These are phyloP conservation scores for Zaprionus nigranus DNA, from an alignment of 1,140 invertebrate species.

Conservation along the genomic window DNA sequence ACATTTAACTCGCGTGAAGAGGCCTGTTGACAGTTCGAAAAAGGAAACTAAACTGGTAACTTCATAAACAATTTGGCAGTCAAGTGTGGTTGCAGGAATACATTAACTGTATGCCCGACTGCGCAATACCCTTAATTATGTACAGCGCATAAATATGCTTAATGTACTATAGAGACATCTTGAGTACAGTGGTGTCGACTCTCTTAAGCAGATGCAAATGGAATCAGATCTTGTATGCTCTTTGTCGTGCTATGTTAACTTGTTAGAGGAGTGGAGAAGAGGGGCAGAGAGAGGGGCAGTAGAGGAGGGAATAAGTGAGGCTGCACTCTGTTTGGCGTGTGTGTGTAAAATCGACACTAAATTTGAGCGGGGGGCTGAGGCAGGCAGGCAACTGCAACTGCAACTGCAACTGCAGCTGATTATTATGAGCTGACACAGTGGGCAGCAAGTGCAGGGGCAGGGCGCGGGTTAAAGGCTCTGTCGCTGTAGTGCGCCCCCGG, in stretches of 20 bases:
- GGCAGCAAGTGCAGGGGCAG: background rate
- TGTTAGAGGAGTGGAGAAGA: constrained; percentile 31
- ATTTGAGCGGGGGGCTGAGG: constrained; percentile 48
- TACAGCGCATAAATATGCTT: background rate
- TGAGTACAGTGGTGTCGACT: background rate
- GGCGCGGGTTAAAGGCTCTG: background rate
- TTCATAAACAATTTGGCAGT: constrained; percentile 47
- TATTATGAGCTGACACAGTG: constrained; percentile 62
- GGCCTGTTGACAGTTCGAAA: constrained; percentile 63
- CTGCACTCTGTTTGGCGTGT: constrained; percentile 25
- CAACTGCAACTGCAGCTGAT: constrained; percentile 62
- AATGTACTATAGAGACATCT: background rate
- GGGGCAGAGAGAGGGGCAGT: background rate
- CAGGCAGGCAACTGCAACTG: constrained; percentile 25
- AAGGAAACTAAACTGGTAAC: constrained; percentile 31
- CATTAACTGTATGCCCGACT: constrained; percentile 3
- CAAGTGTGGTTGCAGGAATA: constrained; percentile 52
- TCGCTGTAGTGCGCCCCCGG: constrained; percentile 21
- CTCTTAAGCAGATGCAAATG: constrained; percentile 45
- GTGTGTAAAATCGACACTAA: constrained; percentile 78
- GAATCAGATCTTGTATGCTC: constrained; percentile 46
- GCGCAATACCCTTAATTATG: constrained; percentile 14
- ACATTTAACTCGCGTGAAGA: constrained; percentile 63
- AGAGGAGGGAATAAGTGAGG: background rate
- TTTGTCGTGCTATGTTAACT: constrained; percentile 46